These are phyloP conservation scores for Acropora tenuis DNA, from an alignment of 64 coral and sea anemone genomes.

Conservation along the genomic window DNA sequence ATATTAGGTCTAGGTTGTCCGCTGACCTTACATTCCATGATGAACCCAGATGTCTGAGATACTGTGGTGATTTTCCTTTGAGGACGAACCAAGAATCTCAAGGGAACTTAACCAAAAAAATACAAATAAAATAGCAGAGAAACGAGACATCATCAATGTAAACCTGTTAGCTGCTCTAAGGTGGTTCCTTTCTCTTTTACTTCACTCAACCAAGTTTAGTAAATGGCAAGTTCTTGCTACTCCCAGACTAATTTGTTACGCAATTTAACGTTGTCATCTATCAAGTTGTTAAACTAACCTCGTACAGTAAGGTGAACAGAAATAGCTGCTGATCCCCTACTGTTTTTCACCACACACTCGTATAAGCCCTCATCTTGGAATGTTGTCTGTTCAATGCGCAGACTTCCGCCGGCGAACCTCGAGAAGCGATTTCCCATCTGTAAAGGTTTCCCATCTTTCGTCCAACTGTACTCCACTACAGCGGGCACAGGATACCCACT, in stretches of 20 bases:
- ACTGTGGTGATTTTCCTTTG: conserved; percentile 44
- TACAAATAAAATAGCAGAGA: background rate
- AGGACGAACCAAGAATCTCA: conserved; percentile 65
- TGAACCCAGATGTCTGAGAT: background rate
- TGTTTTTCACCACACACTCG: conserved; percentile 71
- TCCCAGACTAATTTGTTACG: background rate
- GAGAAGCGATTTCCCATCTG: conserved; percentile 72
- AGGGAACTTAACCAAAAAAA: conserved; percentile 52
- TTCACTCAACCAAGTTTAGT: no score
- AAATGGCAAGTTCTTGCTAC: background rate
- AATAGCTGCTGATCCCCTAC: conserved; percentile 7
- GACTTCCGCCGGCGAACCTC: conserved; percentile 74
- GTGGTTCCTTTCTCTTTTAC: no score
- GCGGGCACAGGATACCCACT: conserved; percentile 70
- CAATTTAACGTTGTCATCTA: background rate
- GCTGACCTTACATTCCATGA: conserved; percentile 71
- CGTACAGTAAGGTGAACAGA: conserved; percentile 63
- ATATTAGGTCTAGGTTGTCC: conserved; percentile 80
- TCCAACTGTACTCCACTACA: conserved; percentile 70
- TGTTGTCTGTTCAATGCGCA: conserved; percentile 60
- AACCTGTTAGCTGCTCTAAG: no score
- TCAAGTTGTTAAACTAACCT: conserved; percentile 43
- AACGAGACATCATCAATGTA: no score
- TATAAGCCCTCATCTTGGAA: conserved; percentile 70
- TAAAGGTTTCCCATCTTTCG: conserved; percentile 37